Evolutionary conservation across 2,797 vertebrate species (phyloP), one percentile per base, ranked within the genome.

Genomic region (Microctenopoma stevenorrisi): DNA sequence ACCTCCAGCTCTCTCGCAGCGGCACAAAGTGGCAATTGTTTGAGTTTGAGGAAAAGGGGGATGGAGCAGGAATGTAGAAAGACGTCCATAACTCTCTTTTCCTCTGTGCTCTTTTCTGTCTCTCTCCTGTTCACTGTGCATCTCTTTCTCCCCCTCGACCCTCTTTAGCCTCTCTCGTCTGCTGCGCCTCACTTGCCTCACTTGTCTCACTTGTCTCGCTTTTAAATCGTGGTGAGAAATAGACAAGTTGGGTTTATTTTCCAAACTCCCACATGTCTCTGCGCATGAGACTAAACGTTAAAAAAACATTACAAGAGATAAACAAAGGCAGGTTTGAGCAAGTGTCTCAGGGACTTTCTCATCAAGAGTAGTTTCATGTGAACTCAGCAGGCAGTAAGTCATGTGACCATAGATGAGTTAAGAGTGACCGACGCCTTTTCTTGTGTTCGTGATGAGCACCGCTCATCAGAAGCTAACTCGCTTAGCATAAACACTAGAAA

Each of bases 21-120:
- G 61, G 61, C 88, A 95, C 94, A 95, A 94, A 94, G 95, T 93
- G 69, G 74, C 51, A 72, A 93, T 89, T 95, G 95, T 94, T 80
- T 90, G 89, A 88, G 81, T 66, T 83, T 75, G 54, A 84, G 89
- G 93, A 92, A 94, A 93, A 91, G 86, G 90, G 89, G 87, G 89
- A 87, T 81, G 77, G 85, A 91, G 76, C 86, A 90, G 90, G 92
- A 94, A 94, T 91, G 88, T 83, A 82, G 82, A 88, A 86, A 89
- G 79, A 83, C 90, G 86, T 76, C 84, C 89, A 90, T 93, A 89
- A 83, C 84, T 87, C 85, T 90, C 80, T 88, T 78, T 86, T 83
- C 76, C 80, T 82, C 69, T 22, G 16, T 53, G 68, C 66, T 73
- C 68, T 64, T 78, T 66, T 64, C 70, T 70, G 66, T 81, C n/a